phyloP scores from a whole-genome alignment of 2,797 vertebrate species.

The Lepus oiostolus region DNA sequence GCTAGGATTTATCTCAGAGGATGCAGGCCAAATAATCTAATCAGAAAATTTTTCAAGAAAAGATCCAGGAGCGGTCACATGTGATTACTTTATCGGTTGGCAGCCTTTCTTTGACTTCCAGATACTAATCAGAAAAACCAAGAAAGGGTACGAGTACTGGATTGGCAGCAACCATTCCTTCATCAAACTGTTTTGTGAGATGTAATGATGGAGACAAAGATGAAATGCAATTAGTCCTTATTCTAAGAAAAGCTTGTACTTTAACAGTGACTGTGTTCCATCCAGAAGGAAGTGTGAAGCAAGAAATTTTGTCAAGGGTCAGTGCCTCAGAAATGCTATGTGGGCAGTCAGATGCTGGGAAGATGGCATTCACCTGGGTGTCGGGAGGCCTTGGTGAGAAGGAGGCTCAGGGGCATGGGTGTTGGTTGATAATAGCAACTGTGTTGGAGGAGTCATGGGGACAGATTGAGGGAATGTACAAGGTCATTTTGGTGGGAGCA shows the following conservation, averaged over 20 bases:
- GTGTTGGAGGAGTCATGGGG: not conserved
- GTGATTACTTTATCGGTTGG: not conserved
- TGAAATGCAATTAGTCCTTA: not conserved
- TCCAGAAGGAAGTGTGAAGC: not conserved
- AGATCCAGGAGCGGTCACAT: not conserved
- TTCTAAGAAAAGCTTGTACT: not conserved
- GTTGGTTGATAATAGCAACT: not conserved
- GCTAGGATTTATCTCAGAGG: constrained; percentile 37
- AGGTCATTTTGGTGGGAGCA: not conserved
- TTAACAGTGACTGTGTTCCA: constrained; percentile 2
- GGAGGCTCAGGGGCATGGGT: not conserved
- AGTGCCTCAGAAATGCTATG: not conserved
- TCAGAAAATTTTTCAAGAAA: not conserved
- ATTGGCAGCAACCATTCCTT: not conserved
- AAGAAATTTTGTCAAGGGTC: not conserved
- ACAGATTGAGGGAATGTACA: not conserved
- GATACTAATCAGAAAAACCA: constrained; percentile 12
- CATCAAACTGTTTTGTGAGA: not conserved
- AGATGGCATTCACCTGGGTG: not conserved
- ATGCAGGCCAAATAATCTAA: constrained; percentile 5
- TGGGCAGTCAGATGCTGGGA: not conserved
- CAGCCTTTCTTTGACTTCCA: not conserved
- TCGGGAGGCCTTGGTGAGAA: not conserved
- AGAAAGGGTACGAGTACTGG: too few relatives aligned
- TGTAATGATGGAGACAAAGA: not conserved